Conservation (phyloP, 2,888 invertebrate genomes). For the Sycophila texana region DNA sequence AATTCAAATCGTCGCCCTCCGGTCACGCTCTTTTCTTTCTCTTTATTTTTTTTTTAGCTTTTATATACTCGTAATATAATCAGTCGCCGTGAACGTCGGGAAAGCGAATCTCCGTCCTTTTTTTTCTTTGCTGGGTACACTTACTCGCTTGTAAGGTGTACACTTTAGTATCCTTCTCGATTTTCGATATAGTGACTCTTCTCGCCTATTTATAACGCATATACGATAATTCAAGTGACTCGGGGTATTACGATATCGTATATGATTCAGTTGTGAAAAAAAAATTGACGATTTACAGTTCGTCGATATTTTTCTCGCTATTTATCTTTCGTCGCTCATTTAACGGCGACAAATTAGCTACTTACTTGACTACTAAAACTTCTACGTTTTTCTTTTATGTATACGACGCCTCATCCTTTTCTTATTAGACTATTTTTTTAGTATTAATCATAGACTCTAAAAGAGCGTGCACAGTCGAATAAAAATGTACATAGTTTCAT, state of each 20-base stretch:
- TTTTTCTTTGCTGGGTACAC: constrained; percentile 4
- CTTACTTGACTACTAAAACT: constrained; percentile 59
- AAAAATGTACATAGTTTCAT: constrained; percentile 65
- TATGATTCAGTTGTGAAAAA: constrained; percentile 37
- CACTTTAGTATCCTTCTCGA: constrained; percentile 24
- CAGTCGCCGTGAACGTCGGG: constrained; percentile 47
- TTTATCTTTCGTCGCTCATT: constrained; percentile 38
- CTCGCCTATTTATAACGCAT: constrained; percentile 27
- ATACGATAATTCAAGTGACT: constrained; percentile 46
- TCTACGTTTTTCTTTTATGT: constrained; percentile 48
- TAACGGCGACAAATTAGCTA: constrained; percentile 59
- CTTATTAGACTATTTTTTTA: constrained; percentile 53
- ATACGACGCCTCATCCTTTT: constrained; percentile 24
- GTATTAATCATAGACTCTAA: constrained; percentile 50
- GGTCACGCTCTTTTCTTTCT: neutral
- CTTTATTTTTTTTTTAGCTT: constrained; percentile 38
- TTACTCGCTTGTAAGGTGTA: constrained; percentile 27
- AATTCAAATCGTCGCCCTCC: constrained; percentile 27
- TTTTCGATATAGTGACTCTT: constrained; percentile 25
- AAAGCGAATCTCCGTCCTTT: constrained; percentile 36
- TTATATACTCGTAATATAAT: constrained; percentile 45
- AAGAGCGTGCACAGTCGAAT: constrained; percentile 54
- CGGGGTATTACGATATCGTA: constrained; percentile 41
- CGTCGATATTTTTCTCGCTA: neutral
- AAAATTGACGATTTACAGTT: constrained; percentile 16